These are phyloP conservation scores for Peucedramus taeniatus DNA, from an alignment of 2,113 vertebrate species.

Conservation along the genomic window DNA sequence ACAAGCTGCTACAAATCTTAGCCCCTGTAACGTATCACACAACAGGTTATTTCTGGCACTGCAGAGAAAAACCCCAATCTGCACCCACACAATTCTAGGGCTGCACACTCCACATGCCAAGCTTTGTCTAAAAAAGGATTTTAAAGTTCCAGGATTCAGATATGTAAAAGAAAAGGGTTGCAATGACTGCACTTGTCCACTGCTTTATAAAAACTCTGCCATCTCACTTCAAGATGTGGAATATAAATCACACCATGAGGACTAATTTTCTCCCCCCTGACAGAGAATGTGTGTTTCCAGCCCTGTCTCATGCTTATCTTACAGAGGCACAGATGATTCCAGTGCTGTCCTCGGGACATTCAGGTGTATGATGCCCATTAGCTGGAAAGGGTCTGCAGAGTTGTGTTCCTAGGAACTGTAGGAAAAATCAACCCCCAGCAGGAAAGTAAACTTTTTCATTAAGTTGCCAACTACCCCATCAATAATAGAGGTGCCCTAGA, in stretches of 20 bases:
- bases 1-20: conserved; percentile 9
- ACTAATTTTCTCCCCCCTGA: neutral
- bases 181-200: neutral
- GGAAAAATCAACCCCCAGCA: neutral
- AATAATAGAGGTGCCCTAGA: neutral
- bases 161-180: neutral
- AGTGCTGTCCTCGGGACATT: neutral
- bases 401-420: neutral
- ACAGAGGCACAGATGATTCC: neutral
- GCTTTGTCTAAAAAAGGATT: neutral
- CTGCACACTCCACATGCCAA: neutral
- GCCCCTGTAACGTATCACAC: neutral
- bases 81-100: neutral
- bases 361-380: neutral
- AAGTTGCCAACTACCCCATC: neutral
- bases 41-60: conserved; percentile 31
- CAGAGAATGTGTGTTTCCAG: neutral
- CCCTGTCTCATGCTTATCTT: neutral
- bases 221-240: neutral
- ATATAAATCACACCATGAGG: neutral
- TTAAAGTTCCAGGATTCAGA: neutral
- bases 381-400: neutral
- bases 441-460: neutral
- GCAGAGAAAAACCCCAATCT: conserved; percentile 22
- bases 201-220: neutral